Conservation (phyloP, 1,140 invertebrate species). For the Geopemphigus sp. region DNA sequence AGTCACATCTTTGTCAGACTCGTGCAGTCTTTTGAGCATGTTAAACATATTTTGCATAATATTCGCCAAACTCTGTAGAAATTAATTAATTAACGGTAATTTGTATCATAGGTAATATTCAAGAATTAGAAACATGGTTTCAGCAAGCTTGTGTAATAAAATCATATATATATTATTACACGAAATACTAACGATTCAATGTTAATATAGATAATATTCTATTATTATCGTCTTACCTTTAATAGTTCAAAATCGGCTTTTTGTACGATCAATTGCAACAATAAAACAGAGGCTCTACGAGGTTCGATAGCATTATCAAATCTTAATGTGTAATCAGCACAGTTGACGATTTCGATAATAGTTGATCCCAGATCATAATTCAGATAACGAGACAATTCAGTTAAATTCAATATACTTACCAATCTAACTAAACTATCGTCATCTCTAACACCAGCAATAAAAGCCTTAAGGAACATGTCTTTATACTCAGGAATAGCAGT, state of each 20-base stretch:
- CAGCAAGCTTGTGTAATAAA: too few relatives aligned
- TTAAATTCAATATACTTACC: slow-evolving; percentile 80
- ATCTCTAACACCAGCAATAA: slow-evolving; percentile 69
- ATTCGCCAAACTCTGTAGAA: neutral
- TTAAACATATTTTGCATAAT: slow-evolving; percentile 26
- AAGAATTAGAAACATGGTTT: too few relatives aligned
- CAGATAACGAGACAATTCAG: slow-evolving; percentile 75
- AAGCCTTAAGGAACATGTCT: slow-evolving; percentile 68
- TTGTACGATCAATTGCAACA: slow-evolving; percentile 69
- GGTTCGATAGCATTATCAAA: slow-evolving; percentile 70
- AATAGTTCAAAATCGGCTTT: slow-evolving; percentile 71
- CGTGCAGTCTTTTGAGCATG: slow-evolving; percentile 65
- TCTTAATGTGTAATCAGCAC: slow-evolving; percentile 66
- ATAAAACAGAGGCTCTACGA: slow-evolving; percentile 73
- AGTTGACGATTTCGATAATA: slow-evolving; percentile 71
- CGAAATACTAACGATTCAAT: too few relatives aligned
- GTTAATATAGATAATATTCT: too few relatives aligned
- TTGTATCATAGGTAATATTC: too few relatives aligned
- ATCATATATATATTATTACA: too few relatives aligned
- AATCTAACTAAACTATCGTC: slow-evolving; percentile 72
- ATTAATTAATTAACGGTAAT: too few relatives aligned
- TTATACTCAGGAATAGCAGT: slow-evolving; percentile 72
- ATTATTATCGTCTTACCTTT: too few relatives aligned
- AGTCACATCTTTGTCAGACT: slow-evolving; percentile 66
- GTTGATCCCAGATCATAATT: slow-evolving; percentile 70